Percentiles rank a stretch among this genome's conserved stretches.
Evolutionary conservation across 2,797 vertebrate species (phyloP).

Genomic region (Microctenopoma stevenorrisi): DNA sequence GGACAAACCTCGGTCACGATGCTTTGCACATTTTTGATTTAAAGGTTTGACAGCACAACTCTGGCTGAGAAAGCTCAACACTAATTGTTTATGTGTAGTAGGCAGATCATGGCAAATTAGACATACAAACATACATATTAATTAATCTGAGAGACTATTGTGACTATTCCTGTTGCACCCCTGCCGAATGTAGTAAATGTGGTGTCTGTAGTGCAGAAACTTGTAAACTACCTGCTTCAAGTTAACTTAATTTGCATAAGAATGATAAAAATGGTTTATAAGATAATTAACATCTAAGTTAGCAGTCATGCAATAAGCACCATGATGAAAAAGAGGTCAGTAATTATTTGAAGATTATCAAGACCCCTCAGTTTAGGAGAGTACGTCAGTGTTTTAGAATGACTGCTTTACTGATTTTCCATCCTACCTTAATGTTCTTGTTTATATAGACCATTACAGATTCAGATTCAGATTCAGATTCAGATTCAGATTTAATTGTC

Average conservation of each 20-base stretch:
- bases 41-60: conserved; percentile 11
- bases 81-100: conserved; percentile 8
- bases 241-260: conserved; percentile 5
- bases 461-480: too few relatives aligned
- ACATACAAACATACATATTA: not conserved
- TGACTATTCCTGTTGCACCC: not conserved
- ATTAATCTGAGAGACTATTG: not conserved
- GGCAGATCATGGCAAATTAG: not conserved
- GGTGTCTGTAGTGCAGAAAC: not conserved
- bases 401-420: conserved; percentile 34
- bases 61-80: not conserved
- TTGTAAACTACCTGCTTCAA: not conserved
- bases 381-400: conserved; percentile 22
- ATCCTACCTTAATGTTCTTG: conserved; percentile 22
- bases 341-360: conserved; percentile 20
- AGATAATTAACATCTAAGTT: conserved; percentile 1
- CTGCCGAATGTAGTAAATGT: not conserved
- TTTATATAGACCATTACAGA: conserved; percentile 26
- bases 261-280: not conserved
- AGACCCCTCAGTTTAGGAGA: conserved; percentile 19
- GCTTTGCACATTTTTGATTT: not conserved
- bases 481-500: too few relatives aligned
- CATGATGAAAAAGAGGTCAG: conserved; percentile 2
- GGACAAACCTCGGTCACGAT: not conserved
- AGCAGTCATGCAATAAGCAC: not conserved